Evolutionary conservation across 2,888 invertebrate genomes (phyloP).

Genomic region (Torymus aiolomorphi): DNA sequence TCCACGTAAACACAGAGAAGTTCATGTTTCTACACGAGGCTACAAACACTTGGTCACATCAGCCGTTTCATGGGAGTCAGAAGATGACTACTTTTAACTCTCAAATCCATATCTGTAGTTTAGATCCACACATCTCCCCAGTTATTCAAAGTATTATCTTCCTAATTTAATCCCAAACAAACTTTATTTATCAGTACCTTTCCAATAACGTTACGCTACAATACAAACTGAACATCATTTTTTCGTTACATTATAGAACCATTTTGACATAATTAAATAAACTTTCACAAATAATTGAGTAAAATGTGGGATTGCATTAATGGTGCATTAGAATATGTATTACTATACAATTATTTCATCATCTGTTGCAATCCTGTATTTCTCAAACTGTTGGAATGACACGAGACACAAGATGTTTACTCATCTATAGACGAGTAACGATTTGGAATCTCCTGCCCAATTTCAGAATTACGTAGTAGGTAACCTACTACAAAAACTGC

Average conservation of each 20-base stretch:
- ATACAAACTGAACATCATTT: no score
- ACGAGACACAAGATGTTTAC: slow-evolving; percentile 25
- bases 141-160: not conserved
- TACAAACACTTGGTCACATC: slow-evolving; percentile 57
- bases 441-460: slow-evolving; percentile 35
- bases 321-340: no score
- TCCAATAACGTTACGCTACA: not conserved
- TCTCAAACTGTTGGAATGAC: slow-evolving; percentile 4
- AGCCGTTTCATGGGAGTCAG: slow-evolving; percentile 46
- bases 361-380: slow-evolving; percentile 13
- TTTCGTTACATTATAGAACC: no score
- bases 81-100: slow-evolving; percentile 30
- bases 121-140: not conserved
- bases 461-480: slow-evolving; percentile 62
- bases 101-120: not conserved
- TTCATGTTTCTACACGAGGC: slow-evolving; percentile 63
- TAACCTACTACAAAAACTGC: slow-evolving; percentile 55
- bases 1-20: slow-evolving; percentile 55
- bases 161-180: not conserved
- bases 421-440: slow-evolving; percentile 35
- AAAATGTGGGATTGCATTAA: slow-evolving; percentile 10
- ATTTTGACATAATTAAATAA: no score
- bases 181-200: not conserved
- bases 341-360: no score
- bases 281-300: not conserved